Percentiles rank a stretch among this genome's conserved stretches.
These are phyloP conservation scores for Vultur gryphus DNA, from an alignment of 2,797 vertebrate species.

Conservation along the genomic window DNA sequence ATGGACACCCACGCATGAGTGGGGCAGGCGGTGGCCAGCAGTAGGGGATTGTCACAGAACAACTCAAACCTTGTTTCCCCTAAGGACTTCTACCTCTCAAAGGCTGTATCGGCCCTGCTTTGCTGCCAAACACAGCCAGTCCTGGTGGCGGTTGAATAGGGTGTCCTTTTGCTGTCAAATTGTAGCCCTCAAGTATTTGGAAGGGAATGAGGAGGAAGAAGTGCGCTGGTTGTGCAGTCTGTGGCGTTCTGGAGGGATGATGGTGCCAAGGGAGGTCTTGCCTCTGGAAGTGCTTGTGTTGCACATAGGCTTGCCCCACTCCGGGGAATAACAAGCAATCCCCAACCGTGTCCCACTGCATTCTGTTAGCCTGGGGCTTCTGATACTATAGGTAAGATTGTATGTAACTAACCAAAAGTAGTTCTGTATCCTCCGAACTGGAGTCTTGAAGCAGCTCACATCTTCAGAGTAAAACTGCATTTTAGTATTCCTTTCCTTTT, in stretches of 20 bases:
- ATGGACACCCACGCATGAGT: neutral
- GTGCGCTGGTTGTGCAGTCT: rapidly evolving
- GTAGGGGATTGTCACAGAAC: rapidly evolving
- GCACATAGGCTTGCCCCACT: rapidly evolving
- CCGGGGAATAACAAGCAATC: rapidly evolving
- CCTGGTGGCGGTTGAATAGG: rapidly evolving
- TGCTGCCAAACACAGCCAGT: rapidly evolving
- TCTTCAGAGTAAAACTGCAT: neutral
- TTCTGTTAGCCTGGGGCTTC: neutral
- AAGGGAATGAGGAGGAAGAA: neutral
- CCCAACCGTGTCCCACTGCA: rapidly evolving
- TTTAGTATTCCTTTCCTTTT: neutral
- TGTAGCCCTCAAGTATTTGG: rapidly evolving
- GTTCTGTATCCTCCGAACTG: rapidly evolving
- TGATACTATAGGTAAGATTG: rapidly evolving
- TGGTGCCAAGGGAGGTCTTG: rapidly evolving
- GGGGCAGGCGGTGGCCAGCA: neutral
- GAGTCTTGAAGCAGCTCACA: neutral
- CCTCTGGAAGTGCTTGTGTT: neutral
- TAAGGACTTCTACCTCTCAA: rapidly evolving
- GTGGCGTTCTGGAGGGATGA: rapidly evolving
- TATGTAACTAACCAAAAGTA: neutral
- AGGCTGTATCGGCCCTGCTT: rapidly evolving
- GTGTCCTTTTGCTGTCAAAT: rapidly evolving
- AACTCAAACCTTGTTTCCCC: rapidly evolving